phyloP scores from a whole-genome alignment of 1,140 invertebrate species.

The Tribolium castaneum region DNA sequence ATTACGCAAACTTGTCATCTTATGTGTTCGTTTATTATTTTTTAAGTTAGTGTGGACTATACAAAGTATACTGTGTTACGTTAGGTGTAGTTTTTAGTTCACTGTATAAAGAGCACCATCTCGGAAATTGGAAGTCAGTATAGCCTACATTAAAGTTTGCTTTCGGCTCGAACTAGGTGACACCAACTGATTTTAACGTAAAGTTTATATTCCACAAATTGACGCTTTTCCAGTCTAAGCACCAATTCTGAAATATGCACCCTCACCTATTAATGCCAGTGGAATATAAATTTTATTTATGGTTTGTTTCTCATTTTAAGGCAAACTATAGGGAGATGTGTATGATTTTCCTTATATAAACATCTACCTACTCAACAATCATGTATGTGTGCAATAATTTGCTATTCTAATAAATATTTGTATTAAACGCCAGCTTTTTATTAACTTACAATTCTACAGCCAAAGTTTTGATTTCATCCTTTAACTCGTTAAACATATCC shows the following conservation, averaged over 20 bases:
- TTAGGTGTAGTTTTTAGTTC: slow-evolving; percentile 21
- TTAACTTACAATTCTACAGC: slow-evolving; percentile 69
- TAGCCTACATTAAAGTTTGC: slow-evolving; percentile 42
- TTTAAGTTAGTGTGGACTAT: slow-evolving; percentile 42
- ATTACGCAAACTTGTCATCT: slow-evolving; percentile 30
- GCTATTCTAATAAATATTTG: slow-evolving; percentile 62
- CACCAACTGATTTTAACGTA: not conserved
- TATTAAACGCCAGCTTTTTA: slow-evolving; percentile 47
- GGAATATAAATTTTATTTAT: slow-evolving; percentile 12
- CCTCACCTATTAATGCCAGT: not conserved
- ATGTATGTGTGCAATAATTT: slow-evolving; percentile 61
- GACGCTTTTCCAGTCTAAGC: slow-evolving; percentile 5
- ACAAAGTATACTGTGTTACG: slow-evolving; percentile 24
- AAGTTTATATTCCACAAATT: slow-evolving; percentile 37
- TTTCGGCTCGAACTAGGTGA: slow-evolving; percentile 13
- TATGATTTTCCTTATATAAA: slow-evolving; percentile 29
- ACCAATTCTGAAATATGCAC: slow-evolving; percentile 22
- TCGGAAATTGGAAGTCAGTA: slow-evolving; percentile 10
- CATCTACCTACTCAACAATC: slow-evolving; percentile 57
- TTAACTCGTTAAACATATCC: slow-evolving; percentile 79
- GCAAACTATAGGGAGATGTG: slow-evolving; percentile 36
- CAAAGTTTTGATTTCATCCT: slow-evolving; percentile 71
- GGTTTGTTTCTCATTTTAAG: slow-evolving; percentile 1
- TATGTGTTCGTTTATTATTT: slow-evolving; percentile 33
- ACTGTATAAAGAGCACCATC: slow-evolving; percentile 23